Evolutionary conservation across 37 sponge, comb jelly and placozoan genomes (phyloP), one percentile per base, ranked within the genome.

Genomic region (Axinella damicornis): DNA sequence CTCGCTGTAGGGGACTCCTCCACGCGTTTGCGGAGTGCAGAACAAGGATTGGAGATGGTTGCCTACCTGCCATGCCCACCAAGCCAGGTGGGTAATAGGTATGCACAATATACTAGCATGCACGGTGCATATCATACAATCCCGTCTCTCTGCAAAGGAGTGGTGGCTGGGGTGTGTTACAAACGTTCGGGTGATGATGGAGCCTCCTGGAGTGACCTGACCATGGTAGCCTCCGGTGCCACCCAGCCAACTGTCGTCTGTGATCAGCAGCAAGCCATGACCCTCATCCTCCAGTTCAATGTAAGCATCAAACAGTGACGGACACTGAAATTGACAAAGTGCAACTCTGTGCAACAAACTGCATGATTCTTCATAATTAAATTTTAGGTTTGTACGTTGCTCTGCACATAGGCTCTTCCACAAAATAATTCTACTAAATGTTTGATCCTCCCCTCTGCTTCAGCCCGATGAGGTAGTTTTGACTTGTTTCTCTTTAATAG

Each of bases 1-100:
- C 73, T 20, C 73, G n/a, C 36, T 72, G 73, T 17, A 18, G 73
- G 24, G 27, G 53, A n/a, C 33, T 25, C 24, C 53, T 72, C 53
- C 73, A 72, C 27, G 73, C 73, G 11, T 72, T 72, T 25, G 73
- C 73, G 2, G 73, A 72, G 53, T 72, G 73, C 54, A 40, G 73
- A 46, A 72, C 41, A 38, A 19, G 73, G 24, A 72, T 25, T 1
- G 73, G 73, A 13, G 73, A 72, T 17, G 73, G 73, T 53, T 72
- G 73, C 53, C 13, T 40, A 17, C 73, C 73, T 39, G 39, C 73
- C 2, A 2, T 25, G 5, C 62, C 62, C n/a, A 5, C 5, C 62
- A 61, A 4, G 12, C 27, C 62, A 61, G 27, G 17, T 19, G 67
- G 67, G 13, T 24, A 65, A 65, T 13, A 65, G 67, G 24, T 18